Base-by-base conservation (phyloP, 2,113 vertebrate genomes). In the Caracal caracal region DNA sequence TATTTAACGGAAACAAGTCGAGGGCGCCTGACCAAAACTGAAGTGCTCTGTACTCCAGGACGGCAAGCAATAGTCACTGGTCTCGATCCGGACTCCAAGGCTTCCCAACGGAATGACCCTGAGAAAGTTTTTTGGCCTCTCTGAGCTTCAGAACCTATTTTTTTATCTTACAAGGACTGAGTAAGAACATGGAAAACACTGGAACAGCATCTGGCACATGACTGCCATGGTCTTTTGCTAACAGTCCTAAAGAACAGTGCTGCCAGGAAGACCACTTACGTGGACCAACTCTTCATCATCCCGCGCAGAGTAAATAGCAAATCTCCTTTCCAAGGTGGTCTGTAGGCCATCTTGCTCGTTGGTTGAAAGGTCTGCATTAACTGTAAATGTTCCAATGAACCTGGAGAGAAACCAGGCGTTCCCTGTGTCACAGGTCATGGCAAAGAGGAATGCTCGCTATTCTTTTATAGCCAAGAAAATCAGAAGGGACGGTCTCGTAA, bases 221-320 rank as follows among this genome's bases (percentile, higher is more conserved):
- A 33, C 37, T 20, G 66, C 73, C 59, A 63, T 6, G 3, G 8
- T 9, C 40, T 17, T 16, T 22, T 81, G 43, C 80, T 75, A 33
- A 15, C 11, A 66, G 61, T 16, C 30, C 30, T 28, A 9, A 80
- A 71, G 96, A 96, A 30, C 1, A 88, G 30, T 0, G 56, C 49
- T 7, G 8, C 30, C 19, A 6, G 8, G 37, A 22, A 63, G 61
- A 24, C 6, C 65, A 98, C 99, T 98, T 97, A 99, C 99, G 10
- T 99, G 99, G 84, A 99, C 99, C 99, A 99, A 98, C 94, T 99
- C 99, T 90, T 99, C 98, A 8, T 99, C 99, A 97, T 99, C 98
- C 75, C 96, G 98, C 0, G 98, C 99, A 19, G 99, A 99, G 4
- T 99, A 99, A 95, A 99, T 98, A 9, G 99, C 99, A 59, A 99